Evolutionary conservation across 2,888 invertebrate genomes (phyloP).

Genomic region (Drosophila leonis): DNA sequence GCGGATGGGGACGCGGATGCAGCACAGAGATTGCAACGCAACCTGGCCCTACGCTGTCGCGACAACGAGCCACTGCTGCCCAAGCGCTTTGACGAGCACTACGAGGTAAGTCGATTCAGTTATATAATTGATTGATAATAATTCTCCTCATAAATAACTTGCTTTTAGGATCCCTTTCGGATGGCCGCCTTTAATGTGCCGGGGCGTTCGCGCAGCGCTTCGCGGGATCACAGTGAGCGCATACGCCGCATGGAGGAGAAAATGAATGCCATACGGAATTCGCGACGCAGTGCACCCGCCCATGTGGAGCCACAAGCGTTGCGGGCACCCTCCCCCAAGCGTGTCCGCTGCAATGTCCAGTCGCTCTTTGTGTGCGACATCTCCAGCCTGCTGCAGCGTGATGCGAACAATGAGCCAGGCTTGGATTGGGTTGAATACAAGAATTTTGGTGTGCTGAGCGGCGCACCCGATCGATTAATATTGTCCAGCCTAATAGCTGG

Average conservation of each 20-base stretch:
- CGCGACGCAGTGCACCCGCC: slow-evolving; percentile 78
- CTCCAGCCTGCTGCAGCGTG: slow-evolving; percentile 87
- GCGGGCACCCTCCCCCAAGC: slow-evolving; percentile 86
- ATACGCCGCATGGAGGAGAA: slow-evolving; percentile 89
- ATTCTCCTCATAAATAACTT: not conserved
- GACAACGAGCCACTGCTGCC: slow-evolving; percentile 84
- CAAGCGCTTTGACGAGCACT: slow-evolving; percentile 84
- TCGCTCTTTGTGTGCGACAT: slow-evolving; percentile 95
- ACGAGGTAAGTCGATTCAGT: slow-evolving; percentile 75
- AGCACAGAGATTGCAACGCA: slow-evolving; percentile 84
- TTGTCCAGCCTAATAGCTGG: slow-evolving; percentile 95
- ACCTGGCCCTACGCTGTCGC: slow-evolving; percentile 84
- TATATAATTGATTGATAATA: not conserved
- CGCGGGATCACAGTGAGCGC: slow-evolving; percentile 89
- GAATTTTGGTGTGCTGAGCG: slow-evolving; percentile 88
- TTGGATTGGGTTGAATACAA: slow-evolving; percentile 85
- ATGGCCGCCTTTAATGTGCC: slow-evolving; percentile 87
- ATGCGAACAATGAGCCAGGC: slow-evolving; percentile 87
- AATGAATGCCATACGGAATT: slow-evolving; percentile 85
- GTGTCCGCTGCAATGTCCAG: slow-evolving; percentile 89
- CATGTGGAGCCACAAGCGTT: slow-evolving; percentile 60
- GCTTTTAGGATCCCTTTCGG: slow-evolving; percentile 85
- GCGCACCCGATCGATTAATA: slow-evolving; percentile 94
- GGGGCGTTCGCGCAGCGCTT: slow-evolving; percentile 83
- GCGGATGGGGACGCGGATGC: slow-evolving; percentile 82